Base-by-base conservation (phyloP, 2,888 invertebrate species). In the Sipha maydis region DNA sequence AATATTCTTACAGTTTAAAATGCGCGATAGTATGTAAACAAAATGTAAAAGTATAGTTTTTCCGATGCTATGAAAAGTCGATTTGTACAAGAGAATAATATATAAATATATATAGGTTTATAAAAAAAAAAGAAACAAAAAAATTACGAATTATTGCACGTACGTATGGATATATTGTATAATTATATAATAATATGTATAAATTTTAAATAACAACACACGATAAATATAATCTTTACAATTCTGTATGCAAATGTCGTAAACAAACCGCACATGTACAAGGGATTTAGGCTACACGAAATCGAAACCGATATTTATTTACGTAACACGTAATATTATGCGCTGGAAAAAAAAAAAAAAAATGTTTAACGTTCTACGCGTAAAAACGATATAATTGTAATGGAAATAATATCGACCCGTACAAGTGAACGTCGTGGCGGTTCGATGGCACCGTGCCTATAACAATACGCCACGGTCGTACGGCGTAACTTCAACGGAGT, bases 141-240 rank as follows among this genome's bases (percentile, higher is more conserved):
- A 61, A 38, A 83, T 73, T 76, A 84, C 84, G 61, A 84, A 76
- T 76, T 84, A 76, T 84, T 84, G 76, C 84, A 84, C 80, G 38
- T 80, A 67, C n/a, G n/a, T 83, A 73, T 83, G 69, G 67, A 67
- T 77, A 84, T 76, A 76, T 71, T 56, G 9, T 25, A 61, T 61
- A 21, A 61, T 56, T 11, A 19, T 56, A 56, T 56, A 56, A 56
- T 61, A 61, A 61, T 69, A 69, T 75, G 54, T 76, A 85, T 79
- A 79, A 86, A 78, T 86, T 88, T 88, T 88, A 75, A 88, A 88
- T 88, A 88, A 88, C 86, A 88, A 88, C 86, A 80, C 86, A 80
- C 86, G 73, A 88, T 88, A 88, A 88, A 88, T 79, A 75, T 9
- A 9, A 80, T 88, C 77, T 88, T 75, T 88, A 88, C 80, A 88